Base-by-base conservation (phyloP, 2,888 invertebrate species). In the Cantharis rustica region DNA sequence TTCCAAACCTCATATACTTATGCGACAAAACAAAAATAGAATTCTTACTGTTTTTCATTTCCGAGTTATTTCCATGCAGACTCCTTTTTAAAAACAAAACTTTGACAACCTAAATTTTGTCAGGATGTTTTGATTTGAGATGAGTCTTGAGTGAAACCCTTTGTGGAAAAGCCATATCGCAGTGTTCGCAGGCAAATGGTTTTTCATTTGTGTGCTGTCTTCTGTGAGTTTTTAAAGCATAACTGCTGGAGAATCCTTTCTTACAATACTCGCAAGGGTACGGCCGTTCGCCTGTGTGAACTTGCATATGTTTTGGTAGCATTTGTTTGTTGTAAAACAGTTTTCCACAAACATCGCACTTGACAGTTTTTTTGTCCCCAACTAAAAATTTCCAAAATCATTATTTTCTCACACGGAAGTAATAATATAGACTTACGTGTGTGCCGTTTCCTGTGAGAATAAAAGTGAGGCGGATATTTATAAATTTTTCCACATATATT, bases 201-300 rank as follows among this genome's bases (percentile, higher is more conserved):
- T 66, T 79, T 75, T 79, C 79, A 23, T 79, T 77, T 3, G 79
- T 79, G 27, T 79, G 79, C 47, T 70, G 72, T 3, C 79, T 61
- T 9, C 11, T 69, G 31, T 79, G 79, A 10, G 75, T 77, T 27
- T 79, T 79, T n/a, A 74, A 20, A 3, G 79, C 76, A 15, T 77
- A 75, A 62, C 66, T 16, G 26, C 73, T 76, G 10, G 79, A 79
- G 70, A 77, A 77, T 66, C 79, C 71, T 71, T 76, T 79, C 10
- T 76, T 69, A 20, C 79, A 79, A 61, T 63, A 79, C 23, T 77
- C 64, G 16, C 79, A 79, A 10, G 64, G 26, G 26, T 79, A 75
- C 0, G 79, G 79, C 61, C 75, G 71, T 61, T 76, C 79, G 1
- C 76, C 76, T 15, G 77, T 80, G 10, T 79, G 79, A 47, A 16